Conservation (phyloP, 2,888 invertebrate genomes). For the Yponomeuta evonymella region DNA sequence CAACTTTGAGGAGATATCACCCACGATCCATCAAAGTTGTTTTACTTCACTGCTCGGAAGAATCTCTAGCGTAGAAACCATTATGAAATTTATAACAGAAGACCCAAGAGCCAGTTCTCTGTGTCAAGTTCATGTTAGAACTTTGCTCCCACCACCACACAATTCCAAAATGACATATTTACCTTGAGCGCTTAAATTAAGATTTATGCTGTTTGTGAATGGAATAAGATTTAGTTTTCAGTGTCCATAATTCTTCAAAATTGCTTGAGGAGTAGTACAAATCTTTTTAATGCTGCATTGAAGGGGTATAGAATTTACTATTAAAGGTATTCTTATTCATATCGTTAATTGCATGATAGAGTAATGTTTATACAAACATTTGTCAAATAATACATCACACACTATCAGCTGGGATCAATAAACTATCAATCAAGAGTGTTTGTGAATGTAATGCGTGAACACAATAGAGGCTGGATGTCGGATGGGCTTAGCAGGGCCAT, state of each 20-base stretch:
- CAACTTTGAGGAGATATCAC: constrained; percentile 47
- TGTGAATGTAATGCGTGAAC: constrained; percentile 18
- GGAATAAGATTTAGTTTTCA: neutral
- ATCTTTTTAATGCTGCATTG: constrained; percentile 11
- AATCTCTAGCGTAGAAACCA: constrained; percentile 22
- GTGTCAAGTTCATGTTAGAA: constrained; percentile 36
- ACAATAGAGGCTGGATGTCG: constrained; percentile 17
- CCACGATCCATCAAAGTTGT: constrained; percentile 56
- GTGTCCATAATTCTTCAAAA: neutral
- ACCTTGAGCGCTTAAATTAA: neutral
- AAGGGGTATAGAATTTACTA: constrained; percentile 22
- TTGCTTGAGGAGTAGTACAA: neutral
- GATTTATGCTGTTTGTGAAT: neutral
- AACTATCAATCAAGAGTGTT: constrained; percentile 26
- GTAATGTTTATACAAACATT: constrained; percentile 33
- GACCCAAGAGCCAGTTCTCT: constrained; percentile 30
- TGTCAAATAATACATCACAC: constrained; percentile 32
- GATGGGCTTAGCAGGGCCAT: constrained; percentile 5
- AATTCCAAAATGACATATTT: neutral
- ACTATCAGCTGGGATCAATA: constrained; percentile 23
- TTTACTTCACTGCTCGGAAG: constrained; percentile 28
- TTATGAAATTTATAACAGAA: constrained; percentile 30
- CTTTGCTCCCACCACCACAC: constrained; percentile 21
- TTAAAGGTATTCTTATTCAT: constrained; percentile 28
- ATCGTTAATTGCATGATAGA: constrained; percentile 32